Conservation (phyloP, 2,888 invertebrate species). For the Cantharis lateralis region DNA sequence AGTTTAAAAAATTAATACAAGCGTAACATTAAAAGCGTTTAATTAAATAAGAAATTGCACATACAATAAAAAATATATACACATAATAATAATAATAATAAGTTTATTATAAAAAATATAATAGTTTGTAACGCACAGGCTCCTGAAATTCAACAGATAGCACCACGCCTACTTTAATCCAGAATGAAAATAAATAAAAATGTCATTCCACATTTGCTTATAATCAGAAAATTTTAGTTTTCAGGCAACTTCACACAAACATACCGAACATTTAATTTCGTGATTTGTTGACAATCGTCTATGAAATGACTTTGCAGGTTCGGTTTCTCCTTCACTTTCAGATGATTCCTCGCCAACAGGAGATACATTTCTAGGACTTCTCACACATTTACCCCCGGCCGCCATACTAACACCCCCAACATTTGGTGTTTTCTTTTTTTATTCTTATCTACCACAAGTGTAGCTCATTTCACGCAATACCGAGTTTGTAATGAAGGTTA, state of each 20-base stretch:
- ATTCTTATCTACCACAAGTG: conserved; percentile 10
- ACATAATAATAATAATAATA: conserved; percentile 6
- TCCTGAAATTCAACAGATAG: conserved; percentile 17
- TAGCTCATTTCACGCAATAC: conserved; percentile 24
- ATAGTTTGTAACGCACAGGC: conserved; percentile 1
- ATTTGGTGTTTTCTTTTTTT: conserved; percentile 29
- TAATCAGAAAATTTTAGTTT: conserved; percentile 34
- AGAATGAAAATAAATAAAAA: conserved; percentile 38
- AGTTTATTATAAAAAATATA: conserved; percentile 1
- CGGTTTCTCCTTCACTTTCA: conserved; percentile 83
- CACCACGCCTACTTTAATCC: conserved; percentile 38
- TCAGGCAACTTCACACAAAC: conserved; percentile 47
- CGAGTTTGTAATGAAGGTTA: conserved; percentile 23
- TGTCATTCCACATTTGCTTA: conserved; percentile 43
- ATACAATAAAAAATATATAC: conserved; percentile 17
- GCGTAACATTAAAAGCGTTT: conserved; percentile 20
- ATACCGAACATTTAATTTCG: conserved; percentile 80
- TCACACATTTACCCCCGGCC: conserved; percentile 49
- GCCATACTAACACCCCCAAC: conserved; percentile 46
- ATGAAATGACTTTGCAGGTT: conserved; percentile 76
- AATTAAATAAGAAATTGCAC: conserved; percentile 15
- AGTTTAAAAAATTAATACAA: conserved; percentile 2
- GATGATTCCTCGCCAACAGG: conserved; percentile 65
- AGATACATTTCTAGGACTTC: conserved; percentile 49
- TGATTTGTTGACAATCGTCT: conserved; percentile 82